These are phyloP conservation scores for Limnephilus marmoratus DNA, from an alignment of 2,888 invertebrate species.

Conservation along the genomic window DNA sequence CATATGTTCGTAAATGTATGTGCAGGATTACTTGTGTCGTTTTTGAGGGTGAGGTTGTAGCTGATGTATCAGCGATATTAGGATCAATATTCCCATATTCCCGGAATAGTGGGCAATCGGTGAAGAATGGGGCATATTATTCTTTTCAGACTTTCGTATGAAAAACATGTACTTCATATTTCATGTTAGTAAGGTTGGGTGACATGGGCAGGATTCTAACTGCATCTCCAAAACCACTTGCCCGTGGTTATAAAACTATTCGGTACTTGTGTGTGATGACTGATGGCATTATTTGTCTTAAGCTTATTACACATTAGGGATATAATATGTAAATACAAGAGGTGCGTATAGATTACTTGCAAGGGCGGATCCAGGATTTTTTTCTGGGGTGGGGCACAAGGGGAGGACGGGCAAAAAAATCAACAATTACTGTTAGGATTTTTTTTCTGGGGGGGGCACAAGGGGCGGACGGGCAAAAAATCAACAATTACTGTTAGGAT, in stretches of 20 bases:
- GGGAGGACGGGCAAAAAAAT: no score
- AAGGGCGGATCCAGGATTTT: no score
- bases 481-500: no score
- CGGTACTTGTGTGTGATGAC: not conserved
- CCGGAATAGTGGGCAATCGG: not conserved
- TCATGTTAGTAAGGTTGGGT: not conserved
- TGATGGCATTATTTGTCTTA: not conserved
- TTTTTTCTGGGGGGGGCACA: no score
- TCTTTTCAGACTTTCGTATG: not conserved
- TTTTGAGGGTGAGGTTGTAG: not conserved
- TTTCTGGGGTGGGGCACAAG: no score
- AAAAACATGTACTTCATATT: not conserved
- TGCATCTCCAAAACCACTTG: not conserved
- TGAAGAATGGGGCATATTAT: not conserved
- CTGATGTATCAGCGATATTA: not conserved
- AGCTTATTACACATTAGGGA: no score
- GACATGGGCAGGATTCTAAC: not conserved
- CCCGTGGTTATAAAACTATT: not conserved
- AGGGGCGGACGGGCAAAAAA: no score
- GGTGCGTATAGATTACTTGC: no score
- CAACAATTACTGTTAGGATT: no score
- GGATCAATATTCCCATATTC: not conserved
- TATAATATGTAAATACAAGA: no score
- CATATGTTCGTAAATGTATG: no score
- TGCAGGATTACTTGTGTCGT: no score